Conservation (phyloP, 2,888 invertebrate species). For the Philaethria dido region DNA sequence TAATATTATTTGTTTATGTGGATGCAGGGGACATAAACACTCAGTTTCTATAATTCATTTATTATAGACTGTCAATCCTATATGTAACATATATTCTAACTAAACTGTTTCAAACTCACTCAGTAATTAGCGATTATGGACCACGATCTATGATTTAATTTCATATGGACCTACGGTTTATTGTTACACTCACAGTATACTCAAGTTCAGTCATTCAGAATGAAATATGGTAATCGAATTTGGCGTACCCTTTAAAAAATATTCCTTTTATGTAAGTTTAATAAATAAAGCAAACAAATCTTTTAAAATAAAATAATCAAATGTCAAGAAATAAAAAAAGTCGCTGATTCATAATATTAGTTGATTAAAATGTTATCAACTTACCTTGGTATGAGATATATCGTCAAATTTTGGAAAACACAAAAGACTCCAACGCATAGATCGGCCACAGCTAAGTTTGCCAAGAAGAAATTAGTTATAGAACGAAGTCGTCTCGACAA, state of each 20-base stretch:
- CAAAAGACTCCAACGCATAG: slow-evolving; percentile 96
- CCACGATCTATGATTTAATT: background rate
- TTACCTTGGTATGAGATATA: slow-evolving; percentile 90
- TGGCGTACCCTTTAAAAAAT: too few relatives aligned
- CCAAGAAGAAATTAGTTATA: slow-evolving; percentile 95
- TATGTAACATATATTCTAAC: too few relatives aligned
- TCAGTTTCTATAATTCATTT: too few relatives aligned
- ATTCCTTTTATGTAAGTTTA: too few relatives aligned
- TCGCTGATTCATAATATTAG: background rate
- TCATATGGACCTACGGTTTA: background rate
- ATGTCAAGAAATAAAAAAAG: background rate
- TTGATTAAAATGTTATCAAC: slow-evolving; percentile 41
- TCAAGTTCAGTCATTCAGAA: background rate
- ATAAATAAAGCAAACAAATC: too few relatives aligned
- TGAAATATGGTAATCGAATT: background rate
- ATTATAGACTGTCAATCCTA: too few relatives aligned
- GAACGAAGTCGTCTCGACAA: slow-evolving; percentile 92
- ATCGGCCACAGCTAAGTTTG: slow-evolving; percentile 95
- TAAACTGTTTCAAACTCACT: too few relatives aligned
- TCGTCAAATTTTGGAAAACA: slow-evolving; percentile 94
- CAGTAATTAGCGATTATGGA: background rate
- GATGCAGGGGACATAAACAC: too few relatives aligned
- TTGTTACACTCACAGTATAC: background rate
- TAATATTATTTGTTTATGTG: too few relatives aligned
- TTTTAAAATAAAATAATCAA: too few relatives aligned